Base-by-base conservation (phyloP, 2,113 vertebrate genomes). In the Passer montanus region DNA sequence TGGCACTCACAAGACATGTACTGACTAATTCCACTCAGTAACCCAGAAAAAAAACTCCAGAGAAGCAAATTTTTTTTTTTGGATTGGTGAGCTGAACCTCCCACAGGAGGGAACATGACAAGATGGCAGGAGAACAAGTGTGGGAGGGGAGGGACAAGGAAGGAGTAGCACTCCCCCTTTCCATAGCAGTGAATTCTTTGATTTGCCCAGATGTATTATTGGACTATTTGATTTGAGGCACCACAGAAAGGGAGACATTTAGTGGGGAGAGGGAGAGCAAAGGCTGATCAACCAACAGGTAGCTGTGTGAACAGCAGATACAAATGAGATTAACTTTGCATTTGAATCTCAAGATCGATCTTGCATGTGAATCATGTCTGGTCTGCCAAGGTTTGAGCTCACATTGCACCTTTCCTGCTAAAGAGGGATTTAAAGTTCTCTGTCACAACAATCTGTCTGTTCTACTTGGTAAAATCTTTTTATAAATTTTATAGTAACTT, bases 101-200 rank as follows among this genome's bases (percentile, higher is more conserved):
- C 53, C 20, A 37, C 1, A 6, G 16, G 22, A 70, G 39, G 9
- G 31, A 22, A 39, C 16, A 7, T 4, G n/a, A 26, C 27, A 44
- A 31, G 41, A 39, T 23, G 67, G n/a, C n/a, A 56, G 76, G 74
- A 79, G 24, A 13, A 76, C 2, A 2, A 18, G 2, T 0, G 0
- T 7, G 10, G 31, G 24, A 47, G n/a, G 8, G 17, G 21, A 79
- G 44, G 35, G 66, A 11, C n/a, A 43, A 60, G 63, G 66, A 70
- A 60, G 41, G 49, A 68, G 27, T 2, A 37, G 20, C 23, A 27
- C 18, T 50, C 15, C 3, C 10, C 11, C 9, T 82, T 79, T 49
- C 41, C 8, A 0, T 21, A 28, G 28, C 70, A 35, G 15, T 9
- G 62, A 56, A 86, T 55, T 0, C 0, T 14, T 28, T 23, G 31